Percentiles rank a stretch among this genome's conserved stretches.
Evolutionary conservation across 2,113 vertebrate species (phyloP).

Genomic region (Chinchilla lanigera): DNA sequence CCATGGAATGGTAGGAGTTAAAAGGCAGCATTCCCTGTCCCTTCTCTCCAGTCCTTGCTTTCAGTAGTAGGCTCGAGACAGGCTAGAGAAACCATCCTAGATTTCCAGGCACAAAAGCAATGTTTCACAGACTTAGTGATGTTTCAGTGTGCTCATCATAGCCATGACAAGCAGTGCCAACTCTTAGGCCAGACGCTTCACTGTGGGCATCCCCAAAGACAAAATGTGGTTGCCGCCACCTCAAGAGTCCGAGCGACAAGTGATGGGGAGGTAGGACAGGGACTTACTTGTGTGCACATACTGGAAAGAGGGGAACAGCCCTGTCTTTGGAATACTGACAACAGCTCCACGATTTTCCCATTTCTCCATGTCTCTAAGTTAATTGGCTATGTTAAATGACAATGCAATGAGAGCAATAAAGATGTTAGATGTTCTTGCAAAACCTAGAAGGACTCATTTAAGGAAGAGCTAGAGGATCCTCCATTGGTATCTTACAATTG

Average conservation of each 20-base stretch:
- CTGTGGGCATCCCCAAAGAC: not conserved
- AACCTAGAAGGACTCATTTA: not conserved
- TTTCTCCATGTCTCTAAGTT: not conserved
- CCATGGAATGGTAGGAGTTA: constrained; percentile 5
- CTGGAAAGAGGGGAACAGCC: not conserved
- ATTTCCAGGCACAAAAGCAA: not conserved
- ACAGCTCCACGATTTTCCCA: not conserved
- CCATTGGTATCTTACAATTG: not conserved
- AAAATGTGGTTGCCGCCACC: not conserved
- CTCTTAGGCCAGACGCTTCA: not conserved
- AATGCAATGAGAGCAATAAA: not conserved
- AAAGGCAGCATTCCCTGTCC: not conserved
- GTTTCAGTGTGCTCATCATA: not conserved
- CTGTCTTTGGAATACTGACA: not conserved
- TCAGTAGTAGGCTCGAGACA: not conserved
- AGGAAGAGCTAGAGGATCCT: not conserved
- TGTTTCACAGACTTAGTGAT: not conserved
- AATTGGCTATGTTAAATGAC: constrained; percentile 15
- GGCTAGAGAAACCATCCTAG: not conserved
- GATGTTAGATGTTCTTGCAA: not conserved
- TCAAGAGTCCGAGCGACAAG: not conserved
- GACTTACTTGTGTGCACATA: not conserved
- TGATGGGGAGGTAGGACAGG: not conserved
- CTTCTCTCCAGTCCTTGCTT: not conserved
- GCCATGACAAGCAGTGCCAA: not conserved